Percentiles rank a stretch among this genome's conserved stretches.
These are phyloP conservation scores for Anthonomus grandis DNA, from an alignment of 1,140 invertebrate species.

Conservation along the genomic window DNA sequence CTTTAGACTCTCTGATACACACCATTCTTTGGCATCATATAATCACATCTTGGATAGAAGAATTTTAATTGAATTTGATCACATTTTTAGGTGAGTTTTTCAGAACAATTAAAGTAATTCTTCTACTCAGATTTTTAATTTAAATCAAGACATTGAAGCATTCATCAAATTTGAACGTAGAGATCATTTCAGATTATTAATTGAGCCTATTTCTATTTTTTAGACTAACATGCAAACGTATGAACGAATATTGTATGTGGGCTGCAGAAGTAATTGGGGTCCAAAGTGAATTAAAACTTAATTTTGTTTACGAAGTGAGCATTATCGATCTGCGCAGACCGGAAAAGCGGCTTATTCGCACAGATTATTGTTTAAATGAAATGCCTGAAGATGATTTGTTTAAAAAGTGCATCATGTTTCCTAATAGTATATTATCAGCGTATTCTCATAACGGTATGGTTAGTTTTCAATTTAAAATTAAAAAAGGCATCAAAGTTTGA, in stretches of 20 bases:
- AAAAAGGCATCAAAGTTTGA: slow-evolving; percentile 15
- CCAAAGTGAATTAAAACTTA: slow-evolving; percentile 28
- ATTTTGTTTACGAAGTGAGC: slow-evolving; percentile 36
- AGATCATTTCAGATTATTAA: too few species aligned
- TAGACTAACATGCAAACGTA: slow-evolving; percentile 31
- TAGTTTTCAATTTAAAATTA: slow-evolving; percentile 33
- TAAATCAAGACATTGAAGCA: too few species aligned
- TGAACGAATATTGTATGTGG: slow-evolving; percentile 37
- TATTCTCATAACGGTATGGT: slow-evolving; percentile 36
- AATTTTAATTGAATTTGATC: slow-evolving; percentile 28
- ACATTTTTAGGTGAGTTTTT: slow-evolving; percentile 23
- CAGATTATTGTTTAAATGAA: slow-evolving; percentile 37
- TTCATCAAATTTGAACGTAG: too few species aligned
- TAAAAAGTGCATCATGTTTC: slow-evolving; percentile 37
- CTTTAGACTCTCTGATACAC: slow-evolving; percentile 28
- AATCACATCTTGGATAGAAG: slow-evolving; percentile 23
- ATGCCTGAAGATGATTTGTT: slow-evolving; percentile 35
- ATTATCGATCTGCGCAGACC: slow-evolving; percentile 34
- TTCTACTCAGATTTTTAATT: too few species aligned
- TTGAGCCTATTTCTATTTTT: slow-evolving; percentile 4
- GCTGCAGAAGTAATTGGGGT: slow-evolving; percentile 35
- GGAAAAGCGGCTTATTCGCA: slow-evolving; percentile 34
- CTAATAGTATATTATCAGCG: slow-evolving; percentile 32
- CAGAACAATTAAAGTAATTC: slow-evolving; percentile 1
- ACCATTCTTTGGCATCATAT: slow-evolving; percentile 14